A percentile compares a stretch with the other conserved stretches of the same genome.
These are phyloP conservation scores for Gymnodraco acuticeps DNA, from an alignment of 2,797 vertebrate genomes.

Conservation along the genomic window DNA sequence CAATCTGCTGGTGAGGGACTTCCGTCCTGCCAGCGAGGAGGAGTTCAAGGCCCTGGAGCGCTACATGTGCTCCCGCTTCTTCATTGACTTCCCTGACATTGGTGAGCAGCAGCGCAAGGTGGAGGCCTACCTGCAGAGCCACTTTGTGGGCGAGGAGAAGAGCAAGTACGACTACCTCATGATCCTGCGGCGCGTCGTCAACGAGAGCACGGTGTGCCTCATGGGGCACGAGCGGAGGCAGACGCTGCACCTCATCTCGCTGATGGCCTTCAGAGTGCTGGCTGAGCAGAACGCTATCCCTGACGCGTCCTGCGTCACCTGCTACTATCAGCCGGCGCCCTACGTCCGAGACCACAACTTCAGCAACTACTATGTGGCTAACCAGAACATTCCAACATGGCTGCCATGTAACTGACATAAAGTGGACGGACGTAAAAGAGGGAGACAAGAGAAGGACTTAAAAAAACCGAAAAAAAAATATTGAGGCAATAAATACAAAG, in stretches of 20 bases:
- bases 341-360: slow-evolving; percentile 96
- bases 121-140: slow-evolving; percentile 97
- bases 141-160: slow-evolving; percentile 95
- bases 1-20: slow-evolving; percentile 95
- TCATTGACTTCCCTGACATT: slow-evolving; percentile 98
- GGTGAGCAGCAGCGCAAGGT: slow-evolving; percentile 95
- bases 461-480: slow-evolving; percentile 15
- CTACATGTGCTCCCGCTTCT: slow-evolving; percentile 99
- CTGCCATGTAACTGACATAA: slow-evolving; percentile 93
- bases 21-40: slow-evolving; percentile 89
- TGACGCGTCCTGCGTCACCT: slow-evolving; percentile 94
- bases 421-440: slow-evolving; percentile 17
- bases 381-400: slow-evolving; percentile 96
- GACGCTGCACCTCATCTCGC: slow-evolving; percentile 95
- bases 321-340: slow-evolving; percentile 94
- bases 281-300: slow-evolving; percentile 96
- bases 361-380: slow-evolving; percentile 96
- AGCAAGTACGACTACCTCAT: slow-evolving; percentile 98
- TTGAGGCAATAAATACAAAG: slow-evolving; percentile 67
- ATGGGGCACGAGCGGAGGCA: slow-evolving; percentile 97
- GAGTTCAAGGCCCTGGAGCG: slow-evolving; percentile 95
- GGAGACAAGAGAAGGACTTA: slow-evolving; percentile 42
- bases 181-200: slow-evolving; percentile 94
- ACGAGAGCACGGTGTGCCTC: slow-evolving; percentile 98
- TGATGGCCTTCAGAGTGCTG: slow-evolving; percentile 92